Conservation (phyloP, 2,888 invertebrate genomes). For the Keiferia lycopersicella region DNA sequence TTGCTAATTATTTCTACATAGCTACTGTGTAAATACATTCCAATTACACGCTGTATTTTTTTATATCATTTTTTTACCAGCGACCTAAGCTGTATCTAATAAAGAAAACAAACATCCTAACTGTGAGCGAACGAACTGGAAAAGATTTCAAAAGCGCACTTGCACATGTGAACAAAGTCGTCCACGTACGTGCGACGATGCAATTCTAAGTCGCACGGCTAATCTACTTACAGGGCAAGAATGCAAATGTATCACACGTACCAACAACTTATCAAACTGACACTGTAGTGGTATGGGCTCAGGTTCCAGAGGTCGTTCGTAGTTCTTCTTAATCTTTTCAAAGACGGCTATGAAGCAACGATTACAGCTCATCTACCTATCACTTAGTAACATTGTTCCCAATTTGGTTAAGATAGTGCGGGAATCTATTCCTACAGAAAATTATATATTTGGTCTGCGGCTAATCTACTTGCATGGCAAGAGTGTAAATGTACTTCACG, state of each 20-base stretch:
- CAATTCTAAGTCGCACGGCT: conserved; percentile 24
- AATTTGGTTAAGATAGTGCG: too few relatives aligned
- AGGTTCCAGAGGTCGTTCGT: too few relatives aligned
- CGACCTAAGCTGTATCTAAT: neutral
- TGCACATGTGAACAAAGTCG: conserved; percentile 10
- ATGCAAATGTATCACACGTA: conserved; percentile 66
- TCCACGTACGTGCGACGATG: neutral
- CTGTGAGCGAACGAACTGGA: neutral
- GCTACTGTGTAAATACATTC: too few relatives aligned
- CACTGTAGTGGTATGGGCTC: conserved; percentile 46
- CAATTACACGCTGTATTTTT: too few relatives aligned
- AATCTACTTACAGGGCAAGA: conserved; percentile 38
- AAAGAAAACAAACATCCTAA: neutral
- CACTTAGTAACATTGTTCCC: too few relatives aligned
- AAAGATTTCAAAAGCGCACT: neutral
- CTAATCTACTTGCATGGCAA: conserved; percentile 35
- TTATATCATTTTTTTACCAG: too few relatives aligned
- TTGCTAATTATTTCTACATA: too few relatives aligned
- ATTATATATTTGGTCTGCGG: conserved; percentile 3
- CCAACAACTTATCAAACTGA: conserved; percentile 66
- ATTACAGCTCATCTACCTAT: too few relatives aligned
- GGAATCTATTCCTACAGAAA: too few relatives aligned
- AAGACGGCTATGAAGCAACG: too few relatives aligned
- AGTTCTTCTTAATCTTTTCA: too few relatives aligned
- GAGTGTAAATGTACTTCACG: conserved; percentile 65